Evolutionary conservation across 2,888 invertebrate genomes (phyloP).

Genomic region (Cetonia aurata): DNA sequence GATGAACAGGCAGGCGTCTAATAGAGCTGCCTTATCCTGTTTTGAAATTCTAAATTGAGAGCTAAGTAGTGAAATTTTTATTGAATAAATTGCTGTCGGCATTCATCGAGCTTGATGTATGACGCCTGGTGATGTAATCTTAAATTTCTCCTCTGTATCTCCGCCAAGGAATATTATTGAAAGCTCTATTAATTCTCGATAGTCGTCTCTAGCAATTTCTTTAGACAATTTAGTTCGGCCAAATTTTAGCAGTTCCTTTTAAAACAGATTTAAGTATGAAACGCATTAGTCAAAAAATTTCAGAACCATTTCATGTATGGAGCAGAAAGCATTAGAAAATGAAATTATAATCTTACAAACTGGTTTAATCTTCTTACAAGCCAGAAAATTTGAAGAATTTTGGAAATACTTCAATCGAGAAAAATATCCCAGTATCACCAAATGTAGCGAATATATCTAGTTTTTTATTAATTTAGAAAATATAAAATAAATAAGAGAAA

Average conservation of each 20-base stretch:
- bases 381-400: too few relatives aligned
- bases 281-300: too few relatives aligned
- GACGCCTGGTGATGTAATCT: constrained; percentile 51
- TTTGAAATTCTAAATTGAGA: constrained; percentile 47
- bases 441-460: too few relatives aligned
- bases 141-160: constrained; percentile 47
- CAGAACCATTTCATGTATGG: too few relatives aligned
- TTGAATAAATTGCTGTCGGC: constrained; percentile 54
- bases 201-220: constrained; percentile 50
- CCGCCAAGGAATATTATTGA: constrained; percentile 48
- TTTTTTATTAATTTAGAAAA: too few relatives aligned
- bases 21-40: constrained; percentile 46
- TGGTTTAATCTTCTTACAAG: too few relatives aligned
- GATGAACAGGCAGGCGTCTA: constrained; percentile 51
- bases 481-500: too few relatives aligned
- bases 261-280: too few relatives aligned
- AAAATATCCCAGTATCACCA: too few relatives aligned
- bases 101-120: constrained; percentile 57
- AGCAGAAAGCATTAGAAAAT: too few relatives aligned
- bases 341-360: too few relatives aligned
- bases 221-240: constrained; percentile 47
- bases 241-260: constrained; percentile 39
- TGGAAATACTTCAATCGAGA: too few relatives aligned
- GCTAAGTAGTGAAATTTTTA: constrained; percentile 50
- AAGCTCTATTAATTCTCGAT: constrained; percentile 51